Conservation (phyloP, 2,888 invertebrate genomes). For the Lacanobia oleracea region DNA sequence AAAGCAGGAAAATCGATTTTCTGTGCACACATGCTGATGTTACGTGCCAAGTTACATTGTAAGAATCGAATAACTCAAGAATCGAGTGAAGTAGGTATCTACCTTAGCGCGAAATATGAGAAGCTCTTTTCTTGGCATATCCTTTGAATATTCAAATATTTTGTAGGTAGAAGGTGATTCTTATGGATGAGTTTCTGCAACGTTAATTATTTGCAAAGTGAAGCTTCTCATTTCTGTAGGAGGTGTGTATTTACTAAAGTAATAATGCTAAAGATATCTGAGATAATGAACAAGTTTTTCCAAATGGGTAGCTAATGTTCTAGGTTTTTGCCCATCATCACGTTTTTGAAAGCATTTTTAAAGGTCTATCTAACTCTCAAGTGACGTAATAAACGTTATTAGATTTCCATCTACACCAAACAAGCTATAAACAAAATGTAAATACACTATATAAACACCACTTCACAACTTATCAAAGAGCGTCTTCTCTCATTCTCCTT, state of each 20-base stretch:
- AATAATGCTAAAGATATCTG: neutral
- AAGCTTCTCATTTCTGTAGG: slow-evolving; percentile 2
- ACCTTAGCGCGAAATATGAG: slow-evolving; percentile 11
- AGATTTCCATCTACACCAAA: slow-evolving; percentile 9
- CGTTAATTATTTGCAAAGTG: slow-evolving; percentile 14
- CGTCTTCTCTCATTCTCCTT: slow-evolving; percentile 23
- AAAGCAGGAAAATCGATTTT: slow-evolving; percentile 49
- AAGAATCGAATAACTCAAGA: slow-evolving; percentile 14
- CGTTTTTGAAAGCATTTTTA: neutral
- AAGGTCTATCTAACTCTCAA: neutral
- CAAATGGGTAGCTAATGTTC: neutral
- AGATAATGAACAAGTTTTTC: no score
- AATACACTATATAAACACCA: slow-evolving; percentile 9
- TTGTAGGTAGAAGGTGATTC: slow-evolving; percentile 10
- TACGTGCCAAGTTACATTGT: slow-evolving; percentile 28
- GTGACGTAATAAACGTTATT: neutral
- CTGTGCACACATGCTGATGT: slow-evolving; percentile 25
- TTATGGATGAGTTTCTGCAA: slow-evolving; percentile 11
- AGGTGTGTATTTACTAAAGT: neutral
- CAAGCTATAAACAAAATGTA: slow-evolving; percentile 3
- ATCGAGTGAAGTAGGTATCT: slow-evolving; percentile 4
- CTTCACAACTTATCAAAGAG: slow-evolving; percentile 24
- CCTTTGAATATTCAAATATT: slow-evolving; percentile 47
- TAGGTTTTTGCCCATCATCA: neutral
- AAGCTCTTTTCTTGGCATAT: slow-evolving; percentile 4